phyloP scores from a whole-genome alignment of 2,888 invertebrate genomes.

The Autographa gamma region DNA sequence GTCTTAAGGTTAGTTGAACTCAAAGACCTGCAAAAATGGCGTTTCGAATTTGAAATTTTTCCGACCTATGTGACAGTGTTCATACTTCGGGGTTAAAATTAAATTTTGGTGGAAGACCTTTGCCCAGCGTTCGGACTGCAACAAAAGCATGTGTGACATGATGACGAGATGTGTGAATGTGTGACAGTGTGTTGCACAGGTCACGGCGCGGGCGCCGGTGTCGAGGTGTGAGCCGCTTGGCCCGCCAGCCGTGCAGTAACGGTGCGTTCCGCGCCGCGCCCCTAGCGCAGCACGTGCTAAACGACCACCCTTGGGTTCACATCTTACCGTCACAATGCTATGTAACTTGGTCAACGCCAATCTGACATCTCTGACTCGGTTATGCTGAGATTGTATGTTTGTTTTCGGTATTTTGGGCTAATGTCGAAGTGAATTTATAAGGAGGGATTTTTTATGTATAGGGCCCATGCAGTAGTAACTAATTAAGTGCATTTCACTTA shows the following conservation, averaged over 20 bases:
- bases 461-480: no score
- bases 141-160: not conserved
- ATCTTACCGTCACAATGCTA: slow-evolving; percentile 12
- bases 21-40: no score
- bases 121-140: not conserved
- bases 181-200: slow-evolving; percentile 44
- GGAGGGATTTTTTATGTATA: no score
- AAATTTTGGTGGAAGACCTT: no score
- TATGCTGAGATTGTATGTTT: no score
- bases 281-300: slow-evolving; percentile 56
- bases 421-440: no score
- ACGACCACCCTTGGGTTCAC: slow-evolving; percentile 30
- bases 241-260: slow-evolving; percentile 82
- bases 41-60: no score
- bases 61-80: no score
- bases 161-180: slow-evolving; percentile 26
- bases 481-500: no score
- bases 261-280: slow-evolving; percentile 77
- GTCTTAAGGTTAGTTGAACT: no score
- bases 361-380: not conserved
- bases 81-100: no score
- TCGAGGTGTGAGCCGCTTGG: slow-evolving; percentile 72
- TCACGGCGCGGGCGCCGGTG: slow-evolving; percentile 62
- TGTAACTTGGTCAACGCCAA: slow-evolving; percentile 7
- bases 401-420: no score